Conservation (phyloP, 2,888 invertebrate species). For the Dicyrtoma fusca region DNA sequence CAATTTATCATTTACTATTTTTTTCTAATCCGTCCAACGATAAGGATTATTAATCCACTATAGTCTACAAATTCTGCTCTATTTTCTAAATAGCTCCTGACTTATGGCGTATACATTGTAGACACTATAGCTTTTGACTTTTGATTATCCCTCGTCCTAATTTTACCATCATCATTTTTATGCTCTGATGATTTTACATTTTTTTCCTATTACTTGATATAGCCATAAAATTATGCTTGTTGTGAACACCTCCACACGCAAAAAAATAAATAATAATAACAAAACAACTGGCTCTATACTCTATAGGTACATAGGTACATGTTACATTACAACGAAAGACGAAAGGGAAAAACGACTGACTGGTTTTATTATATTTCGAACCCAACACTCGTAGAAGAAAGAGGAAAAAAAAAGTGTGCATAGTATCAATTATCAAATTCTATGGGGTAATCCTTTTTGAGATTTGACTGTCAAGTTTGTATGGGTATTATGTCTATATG, state of each 20-base stretch:
- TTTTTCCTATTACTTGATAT: conserved; percentile 24
- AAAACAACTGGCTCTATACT: not conserved
- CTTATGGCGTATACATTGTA: no score
- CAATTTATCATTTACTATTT: not conserved
- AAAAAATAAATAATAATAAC: not conserved
- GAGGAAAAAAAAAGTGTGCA: not conserved
- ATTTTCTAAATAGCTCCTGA: not conserved
- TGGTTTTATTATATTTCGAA: not conserved
- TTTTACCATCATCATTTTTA: conserved; percentile 32
- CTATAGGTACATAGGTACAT: not conserved
- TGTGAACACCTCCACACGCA: conserved; percentile 1
- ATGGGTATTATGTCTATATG: no score
- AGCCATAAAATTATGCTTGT: conserved; percentile 39
- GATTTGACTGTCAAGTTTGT: conserved; percentile 6
- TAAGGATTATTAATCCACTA: no score
- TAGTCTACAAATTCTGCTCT: conserved; percentile 8
- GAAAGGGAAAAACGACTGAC: not conserved
- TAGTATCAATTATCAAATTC: conserved; percentile 21
- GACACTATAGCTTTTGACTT: no score
- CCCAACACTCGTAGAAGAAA: not conserved
- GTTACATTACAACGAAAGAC: no score
- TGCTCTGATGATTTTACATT: conserved; percentile 21
- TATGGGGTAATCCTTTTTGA: not conserved
- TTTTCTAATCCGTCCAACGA: no score
- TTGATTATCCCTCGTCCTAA: conserved; percentile 13